Base-by-base conservation (phyloP, 2,113 vertebrate species). In the Stegastes partitus region DNA sequence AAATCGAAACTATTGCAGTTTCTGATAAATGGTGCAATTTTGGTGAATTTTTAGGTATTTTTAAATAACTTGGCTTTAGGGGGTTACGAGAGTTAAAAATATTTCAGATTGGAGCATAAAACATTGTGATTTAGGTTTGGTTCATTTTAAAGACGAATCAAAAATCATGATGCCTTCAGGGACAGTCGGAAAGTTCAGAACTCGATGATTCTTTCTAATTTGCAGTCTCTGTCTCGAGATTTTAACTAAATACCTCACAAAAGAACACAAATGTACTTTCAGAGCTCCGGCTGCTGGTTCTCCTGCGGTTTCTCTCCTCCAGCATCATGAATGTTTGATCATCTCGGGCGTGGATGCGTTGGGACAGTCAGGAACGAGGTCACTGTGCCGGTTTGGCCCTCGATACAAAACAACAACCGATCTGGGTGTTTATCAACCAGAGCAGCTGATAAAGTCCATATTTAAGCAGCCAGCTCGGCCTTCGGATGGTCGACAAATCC, bases 311-410 rank as follows among this genome's bases (percentile, higher is more conserved):
- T 22, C 28, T 66, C n/a, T 34, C 14, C 59, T 39, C 0, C 45
- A 2, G 12, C 26, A 0, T 56, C 73, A 63, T 77, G 44, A 77
- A 68, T 77, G 55, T 77, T 74, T 77, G 28, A 85, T 63, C 8
- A 34, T 34, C 31, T 34, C 8, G 57, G 57, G 65, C 11, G 55
- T 44, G 49, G 73, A 34, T 5, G 44, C 49, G 28, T 26, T 15
- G 28, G 51, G 67, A 39, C 19, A 11, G 70, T 25, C 47, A 31
- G 26, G 31, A 21, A 31, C 44, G 42, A 55, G 37, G 79, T 82
- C 79, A 66, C 14, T 34, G 85, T 73, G 39, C 3, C 58, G 44
- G 22, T 25, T 21, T 47, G 49, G 47, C 51, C 18, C 1, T 26
- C 0, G 2, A 63, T 47, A 9, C 6, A 28, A 44, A 34, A 55